Conservation (phyloP, 2,888 invertebrate genomes). For the Ceraclea dissimilis region DNA sequence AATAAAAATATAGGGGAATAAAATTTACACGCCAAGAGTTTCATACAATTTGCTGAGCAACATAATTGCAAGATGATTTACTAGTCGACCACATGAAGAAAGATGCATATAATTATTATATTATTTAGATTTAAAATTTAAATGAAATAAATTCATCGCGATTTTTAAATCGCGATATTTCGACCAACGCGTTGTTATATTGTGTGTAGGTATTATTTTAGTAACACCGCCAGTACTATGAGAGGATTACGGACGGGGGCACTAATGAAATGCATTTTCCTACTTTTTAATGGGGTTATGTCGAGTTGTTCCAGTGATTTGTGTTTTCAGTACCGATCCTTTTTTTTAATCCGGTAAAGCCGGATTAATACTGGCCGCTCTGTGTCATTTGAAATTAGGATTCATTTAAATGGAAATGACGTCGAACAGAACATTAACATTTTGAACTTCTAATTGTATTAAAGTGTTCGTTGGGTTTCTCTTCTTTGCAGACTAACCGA, state of each 20-base stretch:
- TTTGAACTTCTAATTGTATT: background rate
- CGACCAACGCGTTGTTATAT: too few species aligned
- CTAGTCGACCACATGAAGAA: too few species aligned
- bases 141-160: too few species aligned
- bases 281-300: conserved; percentile 4
- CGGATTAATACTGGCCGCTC: background rate
- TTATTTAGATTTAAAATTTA: too few species aligned
- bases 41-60: too few species aligned
- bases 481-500: background rate
- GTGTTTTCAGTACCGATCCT: background rate
- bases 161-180: too few species aligned
- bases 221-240: too few species aligned
- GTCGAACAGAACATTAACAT: background rate
- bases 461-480: background rate
- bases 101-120: too few species aligned
- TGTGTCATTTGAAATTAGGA: conserved; percentile 1
- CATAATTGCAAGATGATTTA: too few species aligned
- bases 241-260: background rate
- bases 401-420: conserved; percentile 2
- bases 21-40: too few species aligned
- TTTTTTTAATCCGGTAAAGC: background rate
- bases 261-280: conserved; percentile 1
- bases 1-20: too few species aligned
- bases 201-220: too few species aligned
- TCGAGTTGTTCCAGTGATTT: conserved; percentile 2